A percentile compares a stretch with the other conserved stretches of the same genome.
Evolutionary conservation across 2,888 invertebrate genomes (phyloP).

Genomic region (Ormyrus rosae): DNA sequence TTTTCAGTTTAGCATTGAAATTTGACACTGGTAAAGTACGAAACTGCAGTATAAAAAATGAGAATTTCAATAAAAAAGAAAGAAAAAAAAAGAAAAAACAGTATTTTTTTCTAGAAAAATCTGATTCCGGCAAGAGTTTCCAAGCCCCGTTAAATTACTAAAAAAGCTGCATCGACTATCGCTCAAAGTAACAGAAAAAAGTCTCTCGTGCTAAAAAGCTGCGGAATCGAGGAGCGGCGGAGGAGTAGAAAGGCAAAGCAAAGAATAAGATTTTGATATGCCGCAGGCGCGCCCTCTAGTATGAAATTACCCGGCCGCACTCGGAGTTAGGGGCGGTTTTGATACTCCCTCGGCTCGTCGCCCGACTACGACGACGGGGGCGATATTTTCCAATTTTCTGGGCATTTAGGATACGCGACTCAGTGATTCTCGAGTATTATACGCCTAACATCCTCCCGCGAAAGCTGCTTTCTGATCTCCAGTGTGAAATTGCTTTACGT

Average conservation of each 20-base stretch:
- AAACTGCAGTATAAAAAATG: not conserved
- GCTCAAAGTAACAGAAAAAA: not conserved
- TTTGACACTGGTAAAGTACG: not conserved
- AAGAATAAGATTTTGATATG: conserved; percentile 51
- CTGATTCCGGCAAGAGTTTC: too few relatives aligned
- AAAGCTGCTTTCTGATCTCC: conserved; percentile 60
- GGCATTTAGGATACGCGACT: conserved; percentile 53
- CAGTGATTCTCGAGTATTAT: conserved; percentile 54
- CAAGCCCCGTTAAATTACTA: conserved; percentile 1
- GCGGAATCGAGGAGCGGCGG: not conserved
- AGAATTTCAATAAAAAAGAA: too few relatives aligned
- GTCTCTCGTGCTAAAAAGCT: not conserved
- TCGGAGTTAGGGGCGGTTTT: conserved; percentile 3
- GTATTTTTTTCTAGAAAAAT: too few relatives aligned
- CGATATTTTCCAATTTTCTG: conserved; percentile 60
- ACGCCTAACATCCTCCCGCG: conserved; percentile 27
- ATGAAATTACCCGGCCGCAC: conserved; percentile 40
- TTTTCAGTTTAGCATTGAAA: not conserved
- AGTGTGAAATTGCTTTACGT: conserved; percentile 62
- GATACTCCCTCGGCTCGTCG: conserved; percentile 7
- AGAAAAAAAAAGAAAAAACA: too few relatives aligned
- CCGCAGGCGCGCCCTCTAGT: conserved; percentile 36
- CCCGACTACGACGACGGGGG: not conserved
- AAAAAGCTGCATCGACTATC: not conserved
- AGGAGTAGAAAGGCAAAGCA: not conserved